Evolutionary conservation across 1,140 invertebrate species (phyloP).

Genomic region (Bombus pascuorum): DNA sequence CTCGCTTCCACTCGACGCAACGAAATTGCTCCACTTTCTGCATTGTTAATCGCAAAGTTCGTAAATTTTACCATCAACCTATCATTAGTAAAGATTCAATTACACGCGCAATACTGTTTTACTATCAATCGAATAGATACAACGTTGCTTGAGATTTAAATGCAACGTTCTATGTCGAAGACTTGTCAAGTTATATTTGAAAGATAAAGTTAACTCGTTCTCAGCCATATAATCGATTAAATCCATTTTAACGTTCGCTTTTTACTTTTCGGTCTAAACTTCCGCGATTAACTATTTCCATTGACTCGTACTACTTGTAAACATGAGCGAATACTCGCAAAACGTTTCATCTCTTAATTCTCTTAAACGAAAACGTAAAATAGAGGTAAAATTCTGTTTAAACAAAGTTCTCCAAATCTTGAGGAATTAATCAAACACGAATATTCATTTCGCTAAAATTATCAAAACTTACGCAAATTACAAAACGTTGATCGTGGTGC

Average conservation of each 20-base stretch:
- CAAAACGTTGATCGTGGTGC: no score
- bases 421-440: neutral
- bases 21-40: neutral
- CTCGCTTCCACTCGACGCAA: neutral
- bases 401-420: neutral
- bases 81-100: no score
- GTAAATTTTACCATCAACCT: no score
- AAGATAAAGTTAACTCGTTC: neutral
- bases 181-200: neutral
- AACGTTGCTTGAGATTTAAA: neutral
- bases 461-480: no score
- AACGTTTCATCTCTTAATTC: neutral
- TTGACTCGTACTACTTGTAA: slow-evolving; percentile 6
- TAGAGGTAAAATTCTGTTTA: neutral
- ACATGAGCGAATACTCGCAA: neutral
- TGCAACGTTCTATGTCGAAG: neutral
- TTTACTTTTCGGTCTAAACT: neutral
- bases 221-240: neutral
- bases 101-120: no score
- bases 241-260: neutral
- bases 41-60: neutral
- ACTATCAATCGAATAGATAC: neutral
- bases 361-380: neutral
- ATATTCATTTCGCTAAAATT: no score
- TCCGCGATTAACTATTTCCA: neutral